A percentile compares a stretch with the other conserved stretches of the same genome.
Conservation (phyloP, 2,888 invertebrate genomes). For the Agrenia bidenticulata region DNA sequence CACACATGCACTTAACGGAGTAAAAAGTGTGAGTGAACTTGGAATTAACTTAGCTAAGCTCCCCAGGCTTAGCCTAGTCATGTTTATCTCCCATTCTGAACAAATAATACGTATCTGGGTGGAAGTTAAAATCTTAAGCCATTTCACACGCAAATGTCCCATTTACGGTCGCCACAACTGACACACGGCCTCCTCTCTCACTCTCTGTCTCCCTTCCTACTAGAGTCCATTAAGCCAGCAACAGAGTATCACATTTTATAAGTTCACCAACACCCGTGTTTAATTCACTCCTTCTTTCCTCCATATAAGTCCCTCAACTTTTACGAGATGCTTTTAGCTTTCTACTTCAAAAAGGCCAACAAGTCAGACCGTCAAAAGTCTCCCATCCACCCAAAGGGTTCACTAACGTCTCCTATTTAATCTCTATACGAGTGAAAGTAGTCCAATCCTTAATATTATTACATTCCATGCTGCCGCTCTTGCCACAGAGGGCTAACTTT, state of each 20-base stretch:
- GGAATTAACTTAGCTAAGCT: conserved; percentile 2
- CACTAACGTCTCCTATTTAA: not conserved
- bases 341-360: not conserved
- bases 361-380: too few relatives aligned
- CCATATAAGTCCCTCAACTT: not conserved
- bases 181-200: not conserved
- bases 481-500: not conserved
- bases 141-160: conserved; percentile 52
- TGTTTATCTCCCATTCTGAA: conserved; percentile 20
- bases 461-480: not conserved
- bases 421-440: not conserved
- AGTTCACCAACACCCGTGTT: not conserved
- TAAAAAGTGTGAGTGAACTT: too few relatives aligned
- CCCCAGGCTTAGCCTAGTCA: conserved; percentile 4
- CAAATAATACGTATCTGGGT: not conserved
- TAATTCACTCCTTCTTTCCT: not conserved
- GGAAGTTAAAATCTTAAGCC: conserved; percentile 31
- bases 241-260: conserved; percentile 1
- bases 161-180: conserved; percentile 35
- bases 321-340: not conserved
- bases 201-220: not conserved
- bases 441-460: not conserved
- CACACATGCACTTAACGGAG: not conserved
- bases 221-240: conserved; percentile 4
- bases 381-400: too few relatives aligned